Evolutionary conservation across 2,113 vertebrate genomes (phyloP).

Genomic region (Mormoops blainvillei): DNA sequence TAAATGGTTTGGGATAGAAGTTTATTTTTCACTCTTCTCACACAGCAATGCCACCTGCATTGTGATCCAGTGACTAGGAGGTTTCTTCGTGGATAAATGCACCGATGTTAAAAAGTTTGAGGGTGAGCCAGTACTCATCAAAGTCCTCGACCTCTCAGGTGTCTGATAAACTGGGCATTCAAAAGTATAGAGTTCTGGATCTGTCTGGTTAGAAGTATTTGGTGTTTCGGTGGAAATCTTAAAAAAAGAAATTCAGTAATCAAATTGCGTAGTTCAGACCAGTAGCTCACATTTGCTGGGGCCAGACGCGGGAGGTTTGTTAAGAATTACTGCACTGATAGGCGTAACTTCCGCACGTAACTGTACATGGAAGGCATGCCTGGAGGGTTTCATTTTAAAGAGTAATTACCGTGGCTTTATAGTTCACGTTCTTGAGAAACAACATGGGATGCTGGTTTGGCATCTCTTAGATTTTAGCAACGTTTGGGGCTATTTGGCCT

Average conservation of each 20-base stretch:
- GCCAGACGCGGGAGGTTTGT: background rate
- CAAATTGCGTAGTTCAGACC: background rate
- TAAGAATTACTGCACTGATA: background rate
- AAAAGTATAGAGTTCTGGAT: background rate
- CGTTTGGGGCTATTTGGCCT: background rate
- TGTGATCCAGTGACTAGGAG: conserved; percentile 64
- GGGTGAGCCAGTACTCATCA: background rate
- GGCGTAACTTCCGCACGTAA: background rate
- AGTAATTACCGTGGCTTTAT: background rate
- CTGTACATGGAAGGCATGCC: background rate
- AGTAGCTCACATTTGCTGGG: background rate
- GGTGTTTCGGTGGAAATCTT: background rate
- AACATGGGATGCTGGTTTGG: too few species aligned
- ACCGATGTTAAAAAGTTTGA: conserved; percentile 35
- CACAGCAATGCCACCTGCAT: conserved; percentile 65
- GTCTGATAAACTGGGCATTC: conserved; percentile 60
- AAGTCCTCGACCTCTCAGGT: background rate
- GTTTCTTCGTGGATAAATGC: background rate
- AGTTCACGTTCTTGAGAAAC: background rate
- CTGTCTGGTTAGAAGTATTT: background rate
- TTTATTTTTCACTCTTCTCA: conserved; percentile 56
- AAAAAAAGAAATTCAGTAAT: background rate
- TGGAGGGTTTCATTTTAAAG: background rate
- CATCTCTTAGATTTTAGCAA: background rate
- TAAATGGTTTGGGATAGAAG: background rate